Base-by-base conservation (phyloP, 1,140 invertebrate genomes). In the Aphidius gifuensis region DNA sequence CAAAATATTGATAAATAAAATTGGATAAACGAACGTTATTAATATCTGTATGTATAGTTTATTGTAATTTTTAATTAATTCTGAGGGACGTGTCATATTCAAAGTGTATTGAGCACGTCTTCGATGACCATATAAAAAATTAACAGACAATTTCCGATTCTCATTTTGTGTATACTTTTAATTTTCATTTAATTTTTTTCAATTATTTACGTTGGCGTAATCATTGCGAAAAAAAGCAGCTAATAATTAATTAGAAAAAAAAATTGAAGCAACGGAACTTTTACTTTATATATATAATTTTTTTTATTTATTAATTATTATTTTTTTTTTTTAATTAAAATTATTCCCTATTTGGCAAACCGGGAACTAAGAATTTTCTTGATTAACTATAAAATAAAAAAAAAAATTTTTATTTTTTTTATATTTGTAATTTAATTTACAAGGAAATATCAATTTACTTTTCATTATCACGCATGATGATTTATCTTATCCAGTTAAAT, bases 131-230 rank as follows among this genome's bases (percentile, higher is more conserved):
- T 6, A 43, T 58, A 58, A 58, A 16, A 11, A 63, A 63, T 55
- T 23, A 21, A 23, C 56, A 50, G 47, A 32, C 47, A 38, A 64
- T 60, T 64, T 64, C 51, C 57, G 58, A 64, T 54, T 47, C 9
- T 42, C 48, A n/a, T 23, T 32, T 32, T 2, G 2, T 32, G 23
- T 16, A 16, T 16, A 16, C 16, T 16, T 16, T 16, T 16, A 16
- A 32, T 32, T 32, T 32, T 32, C 23, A 32, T 4, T 32, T 32
- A 4, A 3, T 32, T 32, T 32, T 32, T 58, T 56, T 60, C 16
- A 16, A 16, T 43, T 64, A 57, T 60, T 56, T 54, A 44, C 58
- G 63, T 58, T 60, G 56, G 56, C 63, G 63, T 64, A 64, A 64
- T 47, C 51, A 38, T 50, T 64, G 51, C 58, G 45, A 59, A 51